Evolutionary conservation across 1,140 invertebrate species (phyloP).

Genomic region (Adoxophyes honmai): DNA sequence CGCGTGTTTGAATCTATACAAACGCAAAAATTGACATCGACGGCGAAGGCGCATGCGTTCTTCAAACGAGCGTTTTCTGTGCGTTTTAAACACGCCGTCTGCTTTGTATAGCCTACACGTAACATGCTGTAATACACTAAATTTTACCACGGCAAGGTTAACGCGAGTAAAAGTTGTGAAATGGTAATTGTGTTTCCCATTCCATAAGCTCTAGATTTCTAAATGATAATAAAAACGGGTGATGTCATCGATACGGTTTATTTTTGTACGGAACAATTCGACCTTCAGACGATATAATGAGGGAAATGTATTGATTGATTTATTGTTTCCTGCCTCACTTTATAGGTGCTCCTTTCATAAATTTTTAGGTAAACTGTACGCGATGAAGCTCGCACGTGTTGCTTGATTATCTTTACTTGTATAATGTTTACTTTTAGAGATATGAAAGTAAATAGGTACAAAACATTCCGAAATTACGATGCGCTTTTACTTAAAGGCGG

Average conservation of each 20-base stretch:
- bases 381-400: neutral
- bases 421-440: neutral
- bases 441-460: neutral
- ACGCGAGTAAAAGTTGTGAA: neutral
- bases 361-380: slow-evolving; percentile 1
- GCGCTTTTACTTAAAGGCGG: too few relatives aligned
- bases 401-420: slow-evolving; percentile 1
- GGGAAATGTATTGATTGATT: slow-evolving; percentile 33
- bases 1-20: too few relatives aligned
- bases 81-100: too few relatives aligned
- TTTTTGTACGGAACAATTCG: slow-evolving; percentile 4
- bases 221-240: neutral
- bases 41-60: too few relatives aligned
- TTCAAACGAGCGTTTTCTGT: too few relatives aligned
- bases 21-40: too few relatives aligned
- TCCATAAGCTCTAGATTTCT: neutral
- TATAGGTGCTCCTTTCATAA: slow-evolving; percentile 12
- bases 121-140: too few relatives aligned
- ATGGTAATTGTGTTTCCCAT: neutral
- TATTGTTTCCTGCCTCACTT: slow-evolving; percentile 7
- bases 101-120: too few relatives aligned
- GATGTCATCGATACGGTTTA: slow-evolving; percentile 3
- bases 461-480: too few relatives aligned
- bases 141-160: too few relatives aligned
- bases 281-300: slow-evolving; percentile 41